Base-by-base conservation (phyloP, 2,888 invertebrate genomes). In the Mythimna loreyi region DNA sequence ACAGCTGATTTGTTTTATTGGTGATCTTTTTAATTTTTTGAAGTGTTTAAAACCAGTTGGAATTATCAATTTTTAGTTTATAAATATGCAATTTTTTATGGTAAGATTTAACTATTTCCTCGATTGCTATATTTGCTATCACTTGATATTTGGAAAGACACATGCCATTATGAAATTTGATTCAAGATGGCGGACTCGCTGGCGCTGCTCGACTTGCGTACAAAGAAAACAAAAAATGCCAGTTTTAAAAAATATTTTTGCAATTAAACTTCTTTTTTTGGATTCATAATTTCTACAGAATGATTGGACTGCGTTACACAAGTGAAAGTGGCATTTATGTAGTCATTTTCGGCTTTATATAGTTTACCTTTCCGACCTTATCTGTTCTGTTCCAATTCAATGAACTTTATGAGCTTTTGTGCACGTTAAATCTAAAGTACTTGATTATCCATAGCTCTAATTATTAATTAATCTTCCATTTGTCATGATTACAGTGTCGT, bases 1-100 rank as follows among this genome's bases (percentile, higher is more conserved):
- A 96, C 96, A 96, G 96, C 96, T 96, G 96, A 96, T 96, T 94
- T 93, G 92, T 92, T 95, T 92, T 94, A 94, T 93, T 94, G 91
- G 88, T 90, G 91, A 91, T 92, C 93, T 94, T 93, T 94, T 94
- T 89, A 90, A 86, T 85, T 84, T 89, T 85, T 73, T 75, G 84
- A 85, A 66, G 77, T 68, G 70, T 74, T 79, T 70, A 75, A 73
- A 83, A 76, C 60, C 77, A 84, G 75, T 78, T 81, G 65, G 61
- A 74, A 78, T 73, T 67, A 77, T 43, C 65, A 77, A 85, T 81
- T 83, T 79, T 53, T 61, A 67, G 68, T 81, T 85, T 79, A 88
- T 86, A 90, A 90, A 85, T 91, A 80, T 81, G 57, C 63, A 79
- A 75, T 67, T 83, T 88, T 90, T 90, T 89, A 89, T 87, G 68